Percentiles rank a stretch among this genome's conserved stretches.
Conservation (phyloP, 2,888 invertebrate genomes). For the Ptychoptera albimana region DNA sequence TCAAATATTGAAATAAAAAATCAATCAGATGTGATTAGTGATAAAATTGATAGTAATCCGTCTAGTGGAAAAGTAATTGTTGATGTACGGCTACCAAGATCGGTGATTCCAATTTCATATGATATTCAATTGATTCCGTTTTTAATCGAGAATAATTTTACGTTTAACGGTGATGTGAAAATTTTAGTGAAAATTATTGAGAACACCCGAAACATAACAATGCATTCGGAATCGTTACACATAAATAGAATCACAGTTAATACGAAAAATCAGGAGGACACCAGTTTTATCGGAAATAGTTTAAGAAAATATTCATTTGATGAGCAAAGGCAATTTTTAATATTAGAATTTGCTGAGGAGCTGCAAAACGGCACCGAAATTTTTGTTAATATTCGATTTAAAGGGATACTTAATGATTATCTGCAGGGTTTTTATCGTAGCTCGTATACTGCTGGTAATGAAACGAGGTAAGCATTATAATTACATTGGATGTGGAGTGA, state of each 20-base stretch:
- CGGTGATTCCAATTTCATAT: conserved; percentile 52
- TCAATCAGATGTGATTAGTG: neutral
- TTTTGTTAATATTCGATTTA: conserved; percentile 49
- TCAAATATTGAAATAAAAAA: neutral
- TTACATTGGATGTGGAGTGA: neutral
- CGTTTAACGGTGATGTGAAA: conserved; percentile 54
- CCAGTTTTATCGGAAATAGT: conserved; percentile 16
- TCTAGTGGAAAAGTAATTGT: neutral
- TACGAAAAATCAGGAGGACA: conserved; percentile 23
- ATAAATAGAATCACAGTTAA: conserved; percentile 34
- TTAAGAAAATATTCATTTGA: conserved; percentile 36
- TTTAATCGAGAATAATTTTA: conserved; percentile 58
- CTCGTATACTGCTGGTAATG: conserved; percentile 52
- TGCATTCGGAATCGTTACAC: conserved; percentile 56
- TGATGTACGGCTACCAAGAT: conserved; percentile 54
- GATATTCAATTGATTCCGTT: conserved; percentile 54
- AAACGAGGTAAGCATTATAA: conserved; percentile 40
- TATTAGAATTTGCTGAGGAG: conserved; percentile 41
- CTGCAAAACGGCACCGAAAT: conserved; percentile 45
- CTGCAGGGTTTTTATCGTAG: conserved; percentile 72
- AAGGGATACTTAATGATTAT: conserved; percentile 56
- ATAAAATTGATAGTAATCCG: neutral
- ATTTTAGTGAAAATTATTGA: conserved; percentile 44
- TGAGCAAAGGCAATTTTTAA: conserved; percentile 48
- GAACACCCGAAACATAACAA: conserved; percentile 47